Percentiles rank a stretch among this genome's conserved stretches.
These are phyloP conservation scores for Dinocampus coccinellae DNA, from an alignment of 2,888 invertebrate species.

Conservation along the genomic window DNA sequence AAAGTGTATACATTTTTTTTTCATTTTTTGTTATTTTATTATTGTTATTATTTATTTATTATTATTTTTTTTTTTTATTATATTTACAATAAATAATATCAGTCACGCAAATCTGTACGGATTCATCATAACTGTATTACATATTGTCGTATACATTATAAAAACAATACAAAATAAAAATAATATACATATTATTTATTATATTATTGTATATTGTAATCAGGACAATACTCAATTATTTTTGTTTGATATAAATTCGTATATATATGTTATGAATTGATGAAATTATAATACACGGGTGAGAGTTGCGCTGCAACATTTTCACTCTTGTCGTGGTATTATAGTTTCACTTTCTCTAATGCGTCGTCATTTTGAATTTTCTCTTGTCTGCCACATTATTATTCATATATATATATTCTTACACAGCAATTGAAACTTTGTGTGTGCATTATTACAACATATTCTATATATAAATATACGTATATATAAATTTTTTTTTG, in stretches of 20 bases:
- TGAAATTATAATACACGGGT: not conserved
- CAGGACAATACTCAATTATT: not conserved
- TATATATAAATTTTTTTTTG: too few relatives aligned
- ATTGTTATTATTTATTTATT: not conserved
- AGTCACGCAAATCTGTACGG: not conserved
- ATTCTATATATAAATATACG: not conserved
- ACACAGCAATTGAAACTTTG: not conserved
- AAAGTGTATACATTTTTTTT: not conserved
- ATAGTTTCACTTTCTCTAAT: conserved; percentile 59
- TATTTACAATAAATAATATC: not conserved
- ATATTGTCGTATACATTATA: not conserved
- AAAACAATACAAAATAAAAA: not conserved
- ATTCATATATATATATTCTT: not conserved
- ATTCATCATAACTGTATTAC: not conserved
- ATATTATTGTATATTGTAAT: not conserved
- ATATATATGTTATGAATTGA: not conserved
- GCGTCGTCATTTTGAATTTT: conserved; percentile 32
- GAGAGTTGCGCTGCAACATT: conserved; percentile 13
- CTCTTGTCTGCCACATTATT: conserved; percentile 23
- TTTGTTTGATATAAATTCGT: not conserved
- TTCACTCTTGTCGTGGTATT: conserved; percentile 51
- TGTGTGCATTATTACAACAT: not conserved
- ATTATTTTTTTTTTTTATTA: not conserved
- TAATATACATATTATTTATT: not conserved
- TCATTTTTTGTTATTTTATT: not conserved